Evolutionary conservation across 2,888 invertebrate genomes (phyloP).

Genomic region (Drosophila nigricruria): DNA sequence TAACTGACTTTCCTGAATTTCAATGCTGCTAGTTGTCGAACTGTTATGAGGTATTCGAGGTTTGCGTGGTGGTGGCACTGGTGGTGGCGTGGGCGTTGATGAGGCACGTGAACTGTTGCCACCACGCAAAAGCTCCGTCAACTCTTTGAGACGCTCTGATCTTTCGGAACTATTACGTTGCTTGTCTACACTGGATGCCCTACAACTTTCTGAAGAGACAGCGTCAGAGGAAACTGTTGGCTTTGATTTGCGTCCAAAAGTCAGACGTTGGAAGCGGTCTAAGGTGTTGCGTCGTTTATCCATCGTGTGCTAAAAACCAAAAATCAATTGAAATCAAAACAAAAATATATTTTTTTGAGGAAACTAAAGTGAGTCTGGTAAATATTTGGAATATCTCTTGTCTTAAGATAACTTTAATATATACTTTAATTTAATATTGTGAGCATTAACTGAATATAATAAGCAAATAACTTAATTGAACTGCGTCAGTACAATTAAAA

Average conservation of each 20-base stretch:
- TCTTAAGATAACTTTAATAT: background rate
- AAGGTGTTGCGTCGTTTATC: conserved; percentile 88
- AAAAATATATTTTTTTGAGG: background rate
- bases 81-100: conserved; percentile 87
- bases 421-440: too few species aligned
- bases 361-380: background rate
- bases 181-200: conserved; percentile 58
- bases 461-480: background rate
- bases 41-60: conserved; percentile 75
- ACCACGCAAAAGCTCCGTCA: conserved; percentile 92
- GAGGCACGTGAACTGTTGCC: conserved; percentile 81
- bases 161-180: conserved; percentile 87
- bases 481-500: background rate
- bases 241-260: conserved; percentile 87
- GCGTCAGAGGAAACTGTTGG: conserved; percentile 52
- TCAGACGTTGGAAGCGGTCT: conserved; percentile 93
- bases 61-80: conserved; percentile 87
- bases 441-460: background rate
- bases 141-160: conserved; percentile 90
- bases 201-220: conserved; percentile 27
- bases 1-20: conserved; percentile 63
- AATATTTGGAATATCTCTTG: background rate
- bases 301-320: conserved; percentile 81
- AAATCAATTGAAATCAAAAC: conserved; percentile 20
- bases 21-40: conserved; percentile 86